Conservation (phyloP, 2,113 vertebrate species). For the Clinocottus analis region DNA sequence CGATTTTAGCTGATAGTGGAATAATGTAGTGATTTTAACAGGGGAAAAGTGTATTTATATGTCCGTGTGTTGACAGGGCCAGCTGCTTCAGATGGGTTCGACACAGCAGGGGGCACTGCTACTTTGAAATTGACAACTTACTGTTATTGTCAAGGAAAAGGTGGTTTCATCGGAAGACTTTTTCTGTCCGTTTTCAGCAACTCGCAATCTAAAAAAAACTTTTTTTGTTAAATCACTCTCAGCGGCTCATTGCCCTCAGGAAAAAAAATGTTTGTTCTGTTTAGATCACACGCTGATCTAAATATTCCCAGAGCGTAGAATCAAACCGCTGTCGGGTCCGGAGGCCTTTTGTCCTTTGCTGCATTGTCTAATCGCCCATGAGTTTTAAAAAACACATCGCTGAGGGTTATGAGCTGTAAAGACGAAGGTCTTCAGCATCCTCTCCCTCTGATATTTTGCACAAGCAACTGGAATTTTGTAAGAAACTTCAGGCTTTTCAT, state of each 20-base stretch:
- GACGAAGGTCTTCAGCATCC: not conserved
- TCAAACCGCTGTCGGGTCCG: conserved; percentile 6
- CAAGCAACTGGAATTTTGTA: conserved; percentile 23
- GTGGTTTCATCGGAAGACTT: not conserved
- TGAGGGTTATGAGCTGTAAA: not conserved
- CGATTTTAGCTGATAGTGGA: not conserved
- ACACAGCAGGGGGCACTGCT: conserved; percentile 75
- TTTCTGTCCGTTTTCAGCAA: conserved; percentile 1
- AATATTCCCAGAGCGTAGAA: conserved; percentile 11
- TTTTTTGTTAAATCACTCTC: not conserved
- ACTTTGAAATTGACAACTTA: conserved; percentile 59
- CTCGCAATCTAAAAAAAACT: not conserved
- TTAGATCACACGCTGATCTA: conserved; percentile 16
- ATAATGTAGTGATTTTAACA: not conserved
- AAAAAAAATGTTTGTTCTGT: conserved; percentile 34
- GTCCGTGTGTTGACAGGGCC: not conserved
- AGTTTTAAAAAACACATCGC: conserved; percentile 15
- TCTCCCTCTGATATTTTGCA: conserved; percentile 26
- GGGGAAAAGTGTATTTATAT: conserved; percentile 9
- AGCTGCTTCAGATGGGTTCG: conserved; percentile 27
- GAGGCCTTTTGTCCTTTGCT: conserved; percentile 23
- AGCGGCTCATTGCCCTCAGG: conserved; percentile 47
- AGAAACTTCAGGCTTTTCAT: conserved; percentile 20
- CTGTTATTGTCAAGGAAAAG: conserved; percentile 6
- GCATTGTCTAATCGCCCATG: conserved; percentile 1